Evolutionary conservation across 2,797 vertebrate genomes (phyloP).

Genomic region (Potorous gilbertii): DNA sequence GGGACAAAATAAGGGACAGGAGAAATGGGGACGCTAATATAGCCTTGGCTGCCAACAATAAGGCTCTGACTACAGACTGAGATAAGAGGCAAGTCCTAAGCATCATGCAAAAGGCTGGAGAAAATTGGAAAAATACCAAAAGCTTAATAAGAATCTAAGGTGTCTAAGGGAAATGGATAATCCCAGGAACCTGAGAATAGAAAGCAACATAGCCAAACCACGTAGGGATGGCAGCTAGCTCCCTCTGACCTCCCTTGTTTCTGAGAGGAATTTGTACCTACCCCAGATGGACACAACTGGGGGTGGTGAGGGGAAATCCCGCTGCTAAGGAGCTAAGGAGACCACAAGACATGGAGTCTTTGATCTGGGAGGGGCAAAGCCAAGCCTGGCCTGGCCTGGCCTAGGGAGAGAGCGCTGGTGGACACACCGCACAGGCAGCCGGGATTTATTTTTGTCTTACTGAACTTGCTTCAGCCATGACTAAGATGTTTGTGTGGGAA

Average conservation of each 20-base stretch:
- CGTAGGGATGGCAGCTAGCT: not conserved
- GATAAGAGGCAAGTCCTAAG: not conserved
- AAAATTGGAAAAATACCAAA: conserved; percentile 51
- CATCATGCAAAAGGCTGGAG: conserved; percentile 34
- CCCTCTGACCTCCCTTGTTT: not conserved
- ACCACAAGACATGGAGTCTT: not conserved
- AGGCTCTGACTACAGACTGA: not conserved
- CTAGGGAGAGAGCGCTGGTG: not conserved
- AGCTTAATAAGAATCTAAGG: not conserved
- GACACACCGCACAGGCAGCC: conserved; percentile 9
- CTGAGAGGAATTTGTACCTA: not conserved
- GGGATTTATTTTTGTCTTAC: conserved; percentile 18
- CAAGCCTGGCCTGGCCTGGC: not conserved
- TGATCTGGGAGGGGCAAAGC: not conserved
- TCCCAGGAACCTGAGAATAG: not conserved
- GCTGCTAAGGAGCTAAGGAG: not conserved
- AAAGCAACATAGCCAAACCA: not conserved
- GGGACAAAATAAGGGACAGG: not conserved
- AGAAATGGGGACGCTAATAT: not conserved
- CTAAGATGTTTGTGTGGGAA: not conserved
- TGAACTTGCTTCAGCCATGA: not conserved
- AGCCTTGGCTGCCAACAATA: not conserved
- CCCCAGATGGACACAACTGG: not conserved
- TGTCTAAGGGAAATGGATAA: not conserved
- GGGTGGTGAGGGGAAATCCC: not conserved